Percentiles rank a stretch among this genome's conserved stretches.
These are phyloP conservation scores for Leptopilina boulardi DNA, from an alignment of 1,140 invertebrate genomes.

Conservation along the genomic window DNA sequence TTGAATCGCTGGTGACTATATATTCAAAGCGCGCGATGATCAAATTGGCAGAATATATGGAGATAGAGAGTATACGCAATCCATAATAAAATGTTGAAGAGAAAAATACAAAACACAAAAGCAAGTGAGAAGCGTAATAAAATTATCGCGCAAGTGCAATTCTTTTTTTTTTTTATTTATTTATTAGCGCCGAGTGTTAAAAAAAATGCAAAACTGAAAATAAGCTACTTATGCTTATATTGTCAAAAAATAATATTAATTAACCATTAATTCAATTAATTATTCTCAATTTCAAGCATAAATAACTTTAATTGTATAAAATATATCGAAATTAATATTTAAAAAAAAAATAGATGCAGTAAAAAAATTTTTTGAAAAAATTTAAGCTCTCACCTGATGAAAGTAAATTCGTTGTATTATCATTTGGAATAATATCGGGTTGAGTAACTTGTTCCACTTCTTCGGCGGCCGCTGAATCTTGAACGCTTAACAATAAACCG, in stretches of 20 bases:
- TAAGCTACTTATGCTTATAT: slow-evolving; percentile 36
- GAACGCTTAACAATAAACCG: slow-evolving; percentile 86
- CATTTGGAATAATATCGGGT: slow-evolving; percentile 76
- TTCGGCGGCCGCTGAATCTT: slow-evolving; percentile 88
- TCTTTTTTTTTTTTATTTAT: slow-evolving; percentile 36
- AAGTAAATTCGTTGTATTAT: slow-evolving; percentile 81
- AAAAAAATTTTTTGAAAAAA: background rate
- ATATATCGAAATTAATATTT: no score
- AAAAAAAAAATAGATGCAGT: slow-evolving; percentile 6
- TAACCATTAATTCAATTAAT: background rate
- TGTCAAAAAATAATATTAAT: slow-evolving; percentile 44
- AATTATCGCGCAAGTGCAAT: slow-evolving; percentile 59
- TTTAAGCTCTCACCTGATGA: slow-evolving; percentile 80
- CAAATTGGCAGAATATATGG: slow-evolving; percentile 68
- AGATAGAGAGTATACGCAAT: slow-evolving; percentile 65
- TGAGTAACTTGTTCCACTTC: slow-evolving; percentile 82
- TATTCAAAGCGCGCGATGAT: slow-evolving; percentile 72
- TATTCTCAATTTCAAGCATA: background rate
- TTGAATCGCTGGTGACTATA: slow-evolving; percentile 75
- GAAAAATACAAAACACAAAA: slow-evolving; percentile 64
- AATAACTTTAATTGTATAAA: slow-evolving; percentile 16
- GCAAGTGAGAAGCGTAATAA: slow-evolving; percentile 73
- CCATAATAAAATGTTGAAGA: slow-evolving; percentile 62
- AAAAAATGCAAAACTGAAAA: slow-evolving; percentile 34
- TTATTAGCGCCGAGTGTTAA: slow-evolving; percentile 38